A percentile compares a stretch with the other conserved stretches of the same genome.
Conservation (phyloP, 2,113 vertebrate species). For the Emydocephalus ijimae region DNA sequence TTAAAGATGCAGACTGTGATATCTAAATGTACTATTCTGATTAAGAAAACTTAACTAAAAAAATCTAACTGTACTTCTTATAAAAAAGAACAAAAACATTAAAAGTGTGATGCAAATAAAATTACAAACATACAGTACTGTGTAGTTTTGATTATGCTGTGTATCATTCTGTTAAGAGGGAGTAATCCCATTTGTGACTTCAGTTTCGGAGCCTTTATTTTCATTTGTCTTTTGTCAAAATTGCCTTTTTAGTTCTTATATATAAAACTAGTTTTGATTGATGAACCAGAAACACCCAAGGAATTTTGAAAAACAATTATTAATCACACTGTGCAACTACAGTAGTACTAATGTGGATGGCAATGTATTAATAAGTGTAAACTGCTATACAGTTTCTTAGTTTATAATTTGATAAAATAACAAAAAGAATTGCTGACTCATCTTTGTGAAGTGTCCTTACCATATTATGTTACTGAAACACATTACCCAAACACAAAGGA, state of each 20-base stretch:
- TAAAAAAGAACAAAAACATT: neutral
- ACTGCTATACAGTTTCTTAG: neutral
- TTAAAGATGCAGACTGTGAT: neutral
- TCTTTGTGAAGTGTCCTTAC: neutral
- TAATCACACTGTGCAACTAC: neutral
- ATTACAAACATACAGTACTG: neutral
- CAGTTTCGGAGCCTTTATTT: neutral
- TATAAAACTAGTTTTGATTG: conserved; percentile 1
- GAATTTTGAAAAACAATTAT: neutral
- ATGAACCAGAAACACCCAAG: neutral
- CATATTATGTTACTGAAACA: neutral
- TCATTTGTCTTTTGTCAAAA: neutral
- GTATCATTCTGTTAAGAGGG: neutral
- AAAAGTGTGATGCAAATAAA: neutral
- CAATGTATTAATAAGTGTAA: neutral
- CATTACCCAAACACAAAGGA: neutral
- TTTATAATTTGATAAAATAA: neutral
- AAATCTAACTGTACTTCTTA: neutral
- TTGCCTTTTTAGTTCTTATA: conserved; percentile 7
- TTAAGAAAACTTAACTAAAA: neutral
- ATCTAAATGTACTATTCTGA: neutral
- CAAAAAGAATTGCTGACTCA: neutral
- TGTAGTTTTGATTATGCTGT: neutral
- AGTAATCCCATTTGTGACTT: neutral
- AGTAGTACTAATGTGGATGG: neutral